Base-by-base conservation (phyloP, 2,113 vertebrate species). In the Edolisoma coerulescens region DNA sequence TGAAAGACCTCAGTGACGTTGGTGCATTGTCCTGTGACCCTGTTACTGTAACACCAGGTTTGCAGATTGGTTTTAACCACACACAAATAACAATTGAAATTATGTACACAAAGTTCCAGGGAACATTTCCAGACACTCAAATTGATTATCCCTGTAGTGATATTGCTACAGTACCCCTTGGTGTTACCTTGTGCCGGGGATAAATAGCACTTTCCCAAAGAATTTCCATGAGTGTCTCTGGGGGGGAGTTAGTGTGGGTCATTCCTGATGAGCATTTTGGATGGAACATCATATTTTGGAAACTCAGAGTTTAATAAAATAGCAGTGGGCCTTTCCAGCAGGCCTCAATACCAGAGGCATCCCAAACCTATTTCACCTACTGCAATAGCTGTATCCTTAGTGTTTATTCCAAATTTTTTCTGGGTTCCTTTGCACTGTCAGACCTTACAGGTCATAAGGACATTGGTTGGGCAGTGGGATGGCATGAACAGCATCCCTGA, bases 61-160 rank as follows among this genome's bases (percentile, higher is more conserved):
- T 60, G 44, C 32, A 78, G 27, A 1, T 13, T 49, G 86, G 7
- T 35, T 56, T 87, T 47, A 42, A 35, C 27, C 20, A 13, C 3
- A 0, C n/a, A n/a, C n/a, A n/a, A n/a, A n/a, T n/a, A 28, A 33
- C 1, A 0, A 30, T 0, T 11, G 3, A 39, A 54, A 7, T n/a
- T 9, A 22, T 5, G 8, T 3, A 30, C 83, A 47, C 6, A 17
- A 17, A 63, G 33, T n/a, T 6, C 30, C 68, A 50, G n/a, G 32
- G 33, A 64, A 47, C 13, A 16, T 28, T 89, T 30, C 49, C 49
- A 39, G 54, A 4, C 12, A 8, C 8, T 21, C 35, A 19, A 35
- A 61, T 0, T 7, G 16, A 24, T 50, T 13, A 15, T 5, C 22
- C 42, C 1, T 37, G 11, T 4, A 4, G 28, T 61, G 69, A 52